phyloP scores from a whole-genome alignment of 2,113 vertebrate species.

The Thunnus maccoyii region DNA sequence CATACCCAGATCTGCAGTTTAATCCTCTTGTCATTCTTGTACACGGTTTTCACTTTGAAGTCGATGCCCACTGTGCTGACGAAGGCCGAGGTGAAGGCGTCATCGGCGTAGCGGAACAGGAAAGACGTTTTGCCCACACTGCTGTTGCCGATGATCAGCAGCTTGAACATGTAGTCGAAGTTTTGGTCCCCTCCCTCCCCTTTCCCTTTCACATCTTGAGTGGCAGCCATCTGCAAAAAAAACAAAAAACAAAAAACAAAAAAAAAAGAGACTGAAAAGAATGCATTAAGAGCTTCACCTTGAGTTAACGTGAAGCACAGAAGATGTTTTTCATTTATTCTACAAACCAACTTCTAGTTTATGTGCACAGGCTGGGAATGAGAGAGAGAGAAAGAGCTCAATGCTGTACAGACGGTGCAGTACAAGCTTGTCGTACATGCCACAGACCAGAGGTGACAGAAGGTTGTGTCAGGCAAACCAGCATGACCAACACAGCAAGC shows the following conservation, averaged over 20 bases:
- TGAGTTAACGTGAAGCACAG: constrained; percentile 5
- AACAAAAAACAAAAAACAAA: constrained; percentile 44
- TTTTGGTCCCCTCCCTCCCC: constrained; percentile 92
- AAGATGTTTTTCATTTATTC: background rate
- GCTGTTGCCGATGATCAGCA: constrained; percentile 96
- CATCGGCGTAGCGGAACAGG: constrained; percentile 97
- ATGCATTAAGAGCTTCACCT: constrained; percentile 38
- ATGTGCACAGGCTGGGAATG: background rate
- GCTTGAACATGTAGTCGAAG: constrained; percentile 97
- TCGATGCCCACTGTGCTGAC: constrained; percentile 99
- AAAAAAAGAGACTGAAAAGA: constrained; percentile 5
- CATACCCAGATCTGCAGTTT: constrained; percentile 99
- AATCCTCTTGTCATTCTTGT: constrained; percentile 98
- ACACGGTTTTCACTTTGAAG: constrained; percentile 99
- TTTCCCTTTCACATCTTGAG: constrained; percentile 92
- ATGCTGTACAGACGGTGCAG: background rate
- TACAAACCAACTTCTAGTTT: background rate
- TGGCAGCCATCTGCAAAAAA: constrained; percentile 89
- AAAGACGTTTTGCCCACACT: constrained; percentile 96
- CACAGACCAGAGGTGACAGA: constrained; percentile 73
- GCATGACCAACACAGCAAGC: constrained; percentile 65
- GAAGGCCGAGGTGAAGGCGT: constrained; percentile 97
- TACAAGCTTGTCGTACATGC: constrained; percentile 40
- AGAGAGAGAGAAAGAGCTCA: background rate
- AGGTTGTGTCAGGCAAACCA: constrained; percentile 75